Conservation (phyloP, 2,113 vertebrate species). For the Mesitornis unicolor region DNA sequence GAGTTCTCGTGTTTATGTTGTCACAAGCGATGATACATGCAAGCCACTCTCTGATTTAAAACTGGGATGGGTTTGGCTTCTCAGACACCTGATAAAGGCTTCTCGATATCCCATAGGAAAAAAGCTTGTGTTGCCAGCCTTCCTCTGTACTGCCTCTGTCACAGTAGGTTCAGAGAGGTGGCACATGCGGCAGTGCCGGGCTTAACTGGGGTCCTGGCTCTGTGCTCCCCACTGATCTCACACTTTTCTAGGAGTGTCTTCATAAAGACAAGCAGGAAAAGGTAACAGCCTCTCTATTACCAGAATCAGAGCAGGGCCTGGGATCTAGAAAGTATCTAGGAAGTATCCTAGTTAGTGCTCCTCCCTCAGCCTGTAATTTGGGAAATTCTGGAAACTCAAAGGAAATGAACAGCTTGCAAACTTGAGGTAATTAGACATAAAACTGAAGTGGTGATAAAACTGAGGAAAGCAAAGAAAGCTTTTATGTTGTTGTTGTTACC, state of each 20-base stretch:
- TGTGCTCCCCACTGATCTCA: accelerated
- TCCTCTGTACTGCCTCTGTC: not conserved
- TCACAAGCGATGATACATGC: not conserved
- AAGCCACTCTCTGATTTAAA: not conserved
- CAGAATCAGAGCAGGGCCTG: not conserved
- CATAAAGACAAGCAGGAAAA: not conserved
- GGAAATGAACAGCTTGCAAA: not conserved
- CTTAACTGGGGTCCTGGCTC: not conserved
- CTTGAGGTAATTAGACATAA: not conserved
- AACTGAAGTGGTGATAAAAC: not conserved
- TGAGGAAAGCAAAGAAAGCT: not conserved
- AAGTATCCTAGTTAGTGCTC: not conserved
- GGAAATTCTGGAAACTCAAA: not conserved
- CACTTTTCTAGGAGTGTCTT: not conserved
- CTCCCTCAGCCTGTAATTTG: not conserved
- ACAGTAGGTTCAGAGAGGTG: not conserved
- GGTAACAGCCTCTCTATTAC: not conserved
- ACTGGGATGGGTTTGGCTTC: not conserved
- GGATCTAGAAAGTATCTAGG: not conserved
- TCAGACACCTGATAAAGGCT: not conserved
- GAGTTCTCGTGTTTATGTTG: not conserved
- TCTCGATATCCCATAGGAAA: not conserved
- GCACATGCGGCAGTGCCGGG: not conserved
- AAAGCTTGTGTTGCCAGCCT: not conserved
- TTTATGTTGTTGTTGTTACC: not conserved